Base-by-base conservation (phyloP, 2,888 invertebrate species). In the Campoletis raptor region DNA sequence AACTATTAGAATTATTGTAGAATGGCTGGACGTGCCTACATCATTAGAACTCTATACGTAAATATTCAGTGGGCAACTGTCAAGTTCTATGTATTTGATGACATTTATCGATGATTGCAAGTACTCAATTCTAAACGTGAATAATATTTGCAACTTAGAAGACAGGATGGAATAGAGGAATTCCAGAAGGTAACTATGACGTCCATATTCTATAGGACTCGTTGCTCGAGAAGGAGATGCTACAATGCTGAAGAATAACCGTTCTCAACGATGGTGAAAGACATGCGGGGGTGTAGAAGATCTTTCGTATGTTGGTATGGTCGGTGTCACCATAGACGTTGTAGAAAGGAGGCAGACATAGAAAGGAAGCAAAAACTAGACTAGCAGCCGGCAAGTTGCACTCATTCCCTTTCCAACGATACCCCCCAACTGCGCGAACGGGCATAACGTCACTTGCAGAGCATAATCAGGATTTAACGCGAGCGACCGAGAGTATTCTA, bases 381-480 rank as follows among this genome's bases (percentile, higher is more conserved):
- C 93, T 92, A 91, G 91, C 91, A 93, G 91, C 91, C 91, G 89
- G 91, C 92, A 91, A 92, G 91, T 92, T 90, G 91, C 92, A 81
- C 82, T 73, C 57, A n/a, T 77, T n/a, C 40, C 80, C 52, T 66
- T 48, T n/a, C 42, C 73, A 52, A 57, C 77, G 42, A 8, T 36
- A 5, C 66, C 45, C 77, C 69, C 69, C 61, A 48, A 57, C 85
- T 70, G 77, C 93, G 92, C 91, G 90, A 89, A 89, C 76, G 91
- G 92, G 92, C 91, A 91, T 93, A 94, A 94, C 93, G 94, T 94
- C 94, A 94, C 92, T 94, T 93, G 94, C 94, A 94, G 94, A 94
- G 93, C 94, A 94, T 95, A 94, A 95, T 95, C 94, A 94, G 94
- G 94, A 95, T 95, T 95, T 95, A 94, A 94, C 94, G 94, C 94